Percentiles rank a stretch among this genome's conserved stretches.
Evolutionary conservation across 2,113 vertebrate species (phyloP).

Genomic region (Hypanus sabinus): DNA sequence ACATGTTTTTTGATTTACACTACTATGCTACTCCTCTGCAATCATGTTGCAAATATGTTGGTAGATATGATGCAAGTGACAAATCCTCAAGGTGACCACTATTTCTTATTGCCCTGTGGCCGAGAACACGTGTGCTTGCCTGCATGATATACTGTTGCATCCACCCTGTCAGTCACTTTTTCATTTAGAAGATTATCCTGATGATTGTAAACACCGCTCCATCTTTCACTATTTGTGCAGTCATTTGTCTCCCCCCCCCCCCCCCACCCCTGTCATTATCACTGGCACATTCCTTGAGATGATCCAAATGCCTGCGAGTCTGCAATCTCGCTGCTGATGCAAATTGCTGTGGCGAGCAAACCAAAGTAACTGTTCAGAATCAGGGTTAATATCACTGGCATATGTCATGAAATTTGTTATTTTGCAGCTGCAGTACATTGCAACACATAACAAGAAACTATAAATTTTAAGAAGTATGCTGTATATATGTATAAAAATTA

Average conservation of each 20-base stretch:
- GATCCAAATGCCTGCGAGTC: background rate
- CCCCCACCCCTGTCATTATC: background rate
- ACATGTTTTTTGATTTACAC: background rate
- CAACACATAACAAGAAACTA: too few species aligned
- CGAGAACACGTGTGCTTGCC: background rate
- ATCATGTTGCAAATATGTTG: background rate
- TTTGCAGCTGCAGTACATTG: too few species aligned
- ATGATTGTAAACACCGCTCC: background rate
- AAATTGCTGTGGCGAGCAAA: background rate
- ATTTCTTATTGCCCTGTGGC: background rate
- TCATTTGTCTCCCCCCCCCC: background rate
- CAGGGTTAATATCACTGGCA: too few species aligned
- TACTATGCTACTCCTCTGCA: background rate
- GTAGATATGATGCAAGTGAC: background rate
- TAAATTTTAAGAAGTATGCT: too few species aligned
- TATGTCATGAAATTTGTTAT: too few species aligned
- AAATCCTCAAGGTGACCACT: constrained; percentile 22
- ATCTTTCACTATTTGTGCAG: background rate
- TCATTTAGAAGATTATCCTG: background rate
- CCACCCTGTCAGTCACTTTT: background rate
- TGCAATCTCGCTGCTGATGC: background rate
- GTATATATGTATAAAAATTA: too few species aligned
- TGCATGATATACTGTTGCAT: background rate
- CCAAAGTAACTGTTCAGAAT: background rate
- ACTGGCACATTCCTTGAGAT: background rate